These are phyloP conservation scores for Sebastes hubbsi DNA, from an alignment of 2,797 vertebrate species.

Conservation along the genomic window DNA sequence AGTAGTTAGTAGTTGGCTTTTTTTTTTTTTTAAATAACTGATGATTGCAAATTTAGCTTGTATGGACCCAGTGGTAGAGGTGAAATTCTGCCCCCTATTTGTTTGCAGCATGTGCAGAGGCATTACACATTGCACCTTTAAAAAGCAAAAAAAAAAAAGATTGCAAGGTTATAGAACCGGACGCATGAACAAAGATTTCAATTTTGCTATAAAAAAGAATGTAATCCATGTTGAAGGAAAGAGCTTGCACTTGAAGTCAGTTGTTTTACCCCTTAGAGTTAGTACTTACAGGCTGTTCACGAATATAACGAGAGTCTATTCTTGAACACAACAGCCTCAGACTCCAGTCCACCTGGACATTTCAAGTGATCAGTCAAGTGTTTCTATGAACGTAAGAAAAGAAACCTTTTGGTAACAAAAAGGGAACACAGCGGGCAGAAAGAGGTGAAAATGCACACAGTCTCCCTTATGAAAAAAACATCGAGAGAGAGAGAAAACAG, in stretches of 20 bases:
- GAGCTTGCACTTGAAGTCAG: neutral
- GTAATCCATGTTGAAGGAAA: neutral
- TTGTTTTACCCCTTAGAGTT: neutral
- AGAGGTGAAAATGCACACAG: constrained; percentile 7
- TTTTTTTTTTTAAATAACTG: no score
- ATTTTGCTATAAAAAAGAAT: neutral
- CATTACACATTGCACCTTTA: no score
- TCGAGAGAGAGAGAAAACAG: constrained; percentile 6
- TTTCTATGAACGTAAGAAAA: neutral
- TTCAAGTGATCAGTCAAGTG: neutral
- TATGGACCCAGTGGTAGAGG: no score
- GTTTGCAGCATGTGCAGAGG: no score
- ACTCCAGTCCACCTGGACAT: neutral
- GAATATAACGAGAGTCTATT: neutral
- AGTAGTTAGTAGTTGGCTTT: no score
- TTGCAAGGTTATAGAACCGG: neutral
- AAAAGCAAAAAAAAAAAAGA: no score
- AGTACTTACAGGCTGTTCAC: neutral
- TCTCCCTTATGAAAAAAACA: constrained; percentile 5
- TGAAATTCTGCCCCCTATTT: no score
- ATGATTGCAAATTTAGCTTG: no score
- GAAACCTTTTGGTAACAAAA: constrained; percentile 8
- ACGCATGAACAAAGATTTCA: neutral
- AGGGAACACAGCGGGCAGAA: neutral
- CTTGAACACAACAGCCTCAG: constrained; percentile 1